Base-by-base conservation (phyloP, 2,113 vertebrate genomes). In the Polypterus bichir region DNA sequence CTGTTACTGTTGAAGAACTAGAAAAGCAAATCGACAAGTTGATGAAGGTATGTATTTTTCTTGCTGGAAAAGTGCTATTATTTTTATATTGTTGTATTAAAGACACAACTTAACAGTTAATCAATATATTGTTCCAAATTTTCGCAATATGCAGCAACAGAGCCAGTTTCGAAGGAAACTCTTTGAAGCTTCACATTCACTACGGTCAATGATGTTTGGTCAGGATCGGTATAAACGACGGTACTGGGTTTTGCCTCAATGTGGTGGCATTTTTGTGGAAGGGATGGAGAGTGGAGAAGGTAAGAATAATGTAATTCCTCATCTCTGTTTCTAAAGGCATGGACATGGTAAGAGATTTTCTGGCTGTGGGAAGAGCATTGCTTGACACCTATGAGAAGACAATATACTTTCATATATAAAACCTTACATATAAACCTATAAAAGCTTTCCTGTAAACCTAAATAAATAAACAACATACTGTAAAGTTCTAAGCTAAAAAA, bases 1-100 rank as follows among this genome's bases (percentile, higher is more conserved):
- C 84, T 66, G 86, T 86, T 73, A 95, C 84, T 69, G 86, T 93
- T 61, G 92, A 94, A 71, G 93, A 97, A 57, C 82, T 98, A 53
- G 94, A 97, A 78, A 97, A 91, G 69, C 89, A 94, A 69, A 94
- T 98, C 4, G 93, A 97, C 68, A 95, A 90, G 74, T 75, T 90
- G 62, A 83, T 80, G 61, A 97, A 93, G 89, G 94, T 97, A 84
- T 82, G 79, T 62, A 47, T 47, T 67, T 65, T 66, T 60, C 7
- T 5, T 69, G 61, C 63, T 6, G 67, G 47, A 60, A 58, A 58
- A 46, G 65, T 7, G 1, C n/a, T 59, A 1, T 52, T 63, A 65
- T 64, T 45, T 59, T 11, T 6, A 54, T 0, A 54, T 46, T 44
- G 54, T n/a, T 48, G 62, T 27, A 4, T 63, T 62, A 47, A 48